Evolutionary conservation across 35 echinoderm and acorn worm species (phyloP).

Genomic region (Ptychodera flava): DNA sequence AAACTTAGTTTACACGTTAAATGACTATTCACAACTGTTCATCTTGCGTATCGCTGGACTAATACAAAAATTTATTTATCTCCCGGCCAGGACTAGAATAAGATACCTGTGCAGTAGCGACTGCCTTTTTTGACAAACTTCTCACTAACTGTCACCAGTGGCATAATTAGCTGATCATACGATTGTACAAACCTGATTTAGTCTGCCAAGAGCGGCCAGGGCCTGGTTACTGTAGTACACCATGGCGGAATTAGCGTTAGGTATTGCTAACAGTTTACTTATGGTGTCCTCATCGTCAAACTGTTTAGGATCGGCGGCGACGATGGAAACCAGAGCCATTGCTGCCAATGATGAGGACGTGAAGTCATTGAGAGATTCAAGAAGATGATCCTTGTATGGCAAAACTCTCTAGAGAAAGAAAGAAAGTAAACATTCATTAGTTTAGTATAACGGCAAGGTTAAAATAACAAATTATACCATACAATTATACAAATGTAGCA

Average conservation of each 20-base stretch:
- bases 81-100: neutral
- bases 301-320: neutral
- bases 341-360: neutral
- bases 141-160: neutral
- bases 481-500: neutral
- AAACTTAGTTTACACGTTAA: neutral
- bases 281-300: neutral
- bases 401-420: neutral
- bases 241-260: neutral
- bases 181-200: neutral
- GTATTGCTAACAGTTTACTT: neutral
- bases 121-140: no score
- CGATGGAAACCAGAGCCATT: neutral
- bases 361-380: neutral
- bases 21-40: neutral
- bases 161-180: neutral
- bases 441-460: neutral
- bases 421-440: neutral
- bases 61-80: neutral
- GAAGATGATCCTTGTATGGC: neutral
- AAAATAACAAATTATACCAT: neutral
- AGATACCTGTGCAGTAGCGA: no score
- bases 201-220: neutral
- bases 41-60: neutral
- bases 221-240: neutral